These are phyloP conservation scores for Dermatophagoides farinae DNA, from an alignment of 1,140 invertebrate species.

Conservation along the genomic window DNA sequence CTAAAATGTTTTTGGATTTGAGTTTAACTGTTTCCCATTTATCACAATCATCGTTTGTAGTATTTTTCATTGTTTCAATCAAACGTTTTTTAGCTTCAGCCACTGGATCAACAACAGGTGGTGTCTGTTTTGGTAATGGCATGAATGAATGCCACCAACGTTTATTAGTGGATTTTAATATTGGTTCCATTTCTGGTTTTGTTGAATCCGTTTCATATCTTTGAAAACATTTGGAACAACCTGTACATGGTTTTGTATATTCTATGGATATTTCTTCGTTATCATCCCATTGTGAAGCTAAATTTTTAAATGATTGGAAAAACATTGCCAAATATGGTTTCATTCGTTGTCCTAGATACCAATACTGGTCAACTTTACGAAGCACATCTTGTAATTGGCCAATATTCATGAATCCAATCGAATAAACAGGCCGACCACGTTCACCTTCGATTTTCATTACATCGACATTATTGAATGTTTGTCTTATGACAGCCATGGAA, in stretches of 20 bases:
- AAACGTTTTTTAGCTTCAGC: neutral
- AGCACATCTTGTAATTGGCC: conserved; percentile 55
- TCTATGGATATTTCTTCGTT: conserved; percentile 41
- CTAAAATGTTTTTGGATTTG: conserved; percentile 4
- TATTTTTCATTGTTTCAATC: neutral
- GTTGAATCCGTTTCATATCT: neutral
- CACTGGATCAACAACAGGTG: neutral
- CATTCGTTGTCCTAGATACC: conserved; percentile 56
- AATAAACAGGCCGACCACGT: conserved; percentile 48
- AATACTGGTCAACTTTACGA: conserved; percentile 35
- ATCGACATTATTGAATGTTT: conserved; percentile 45
- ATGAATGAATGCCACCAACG: conserved; percentile 14
- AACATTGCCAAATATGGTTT: conserved; percentile 40
- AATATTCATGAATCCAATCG: conserved; percentile 52
- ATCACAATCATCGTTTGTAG: conserved; percentile 13
- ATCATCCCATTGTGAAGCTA: conserved; percentile 20
- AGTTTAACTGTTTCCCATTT: neutral
- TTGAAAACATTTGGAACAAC: conserved; percentile 52
- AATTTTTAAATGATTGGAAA: conserved; percentile 41
- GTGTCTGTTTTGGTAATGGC: conserved; percentile 2
- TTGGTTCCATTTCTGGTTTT: neutral
- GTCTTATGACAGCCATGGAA: conserved; percentile 56
- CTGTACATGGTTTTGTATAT: conserved; percentile 53
- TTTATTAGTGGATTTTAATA: neutral
- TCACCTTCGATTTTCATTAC: conserved; percentile 54